Conservation (phyloP, 2,888 invertebrate species). For the Rhagophthalmus giganteus region DNA sequence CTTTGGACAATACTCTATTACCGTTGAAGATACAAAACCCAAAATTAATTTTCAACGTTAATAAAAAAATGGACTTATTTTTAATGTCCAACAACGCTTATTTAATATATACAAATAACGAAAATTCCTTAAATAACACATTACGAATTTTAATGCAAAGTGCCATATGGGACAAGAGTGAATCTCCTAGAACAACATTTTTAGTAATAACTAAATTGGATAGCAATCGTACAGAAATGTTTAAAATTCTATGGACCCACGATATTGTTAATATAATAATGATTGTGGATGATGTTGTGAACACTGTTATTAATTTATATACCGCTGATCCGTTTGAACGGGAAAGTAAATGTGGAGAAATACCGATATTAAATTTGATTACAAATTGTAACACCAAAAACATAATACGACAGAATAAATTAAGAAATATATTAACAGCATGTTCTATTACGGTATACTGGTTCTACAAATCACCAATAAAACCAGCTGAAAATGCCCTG, state of each 20-base stretch:
- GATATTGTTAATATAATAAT: conserved; percentile 6
- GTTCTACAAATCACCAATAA: no score
- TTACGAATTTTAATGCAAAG: background rate
- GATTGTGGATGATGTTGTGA: background rate
- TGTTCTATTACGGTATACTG: no score
- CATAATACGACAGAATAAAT: no score
- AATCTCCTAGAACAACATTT: background rate
- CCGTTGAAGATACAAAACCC: no score
- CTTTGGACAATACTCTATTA: no score
- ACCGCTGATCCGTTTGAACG: background rate
- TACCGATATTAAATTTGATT: no score
- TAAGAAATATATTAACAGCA: background rate
- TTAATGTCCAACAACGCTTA: conserved; percentile 11
- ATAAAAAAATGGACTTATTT: no score
- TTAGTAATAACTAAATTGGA: background rate
- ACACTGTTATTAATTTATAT: background rate
- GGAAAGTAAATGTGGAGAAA: background rate
- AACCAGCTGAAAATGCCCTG: no score
- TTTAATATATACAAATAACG: background rate
- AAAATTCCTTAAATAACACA: background rate
- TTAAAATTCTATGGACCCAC: background rate
- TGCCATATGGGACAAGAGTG: conserved; percentile 3
- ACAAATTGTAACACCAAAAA: background rate
- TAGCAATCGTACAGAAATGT: background rate
- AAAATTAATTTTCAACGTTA: no score